Evolutionary conservation across 2,888 invertebrate species (phyloP).

Genomic region (Leptinotarsa juncta): DNA sequence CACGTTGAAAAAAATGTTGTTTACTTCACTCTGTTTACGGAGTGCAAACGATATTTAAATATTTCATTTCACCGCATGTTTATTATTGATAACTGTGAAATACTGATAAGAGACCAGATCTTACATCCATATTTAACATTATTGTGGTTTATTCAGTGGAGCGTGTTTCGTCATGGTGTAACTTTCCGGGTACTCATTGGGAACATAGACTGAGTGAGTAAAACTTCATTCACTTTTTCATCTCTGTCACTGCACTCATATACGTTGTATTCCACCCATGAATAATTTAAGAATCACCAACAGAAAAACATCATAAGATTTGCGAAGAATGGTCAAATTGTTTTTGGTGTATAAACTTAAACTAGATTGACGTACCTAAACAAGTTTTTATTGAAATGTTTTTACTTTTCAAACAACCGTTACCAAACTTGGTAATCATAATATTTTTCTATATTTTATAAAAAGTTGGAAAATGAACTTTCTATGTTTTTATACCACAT

Average conservation of each 20-base stretch:
- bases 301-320: too few species aligned
- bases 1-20: not conserved
- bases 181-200: not conserved
- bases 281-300: too few species aligned
- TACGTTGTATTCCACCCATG: too few species aligned
- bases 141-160: not conserved
- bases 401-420: too few species aligned
- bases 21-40: not conserved
- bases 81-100: not conserved
- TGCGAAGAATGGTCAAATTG: too few species aligned
- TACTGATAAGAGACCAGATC: conserved; percentile 1
- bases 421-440: too few species aligned
- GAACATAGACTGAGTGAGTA: not conserved
- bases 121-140: not conserved
- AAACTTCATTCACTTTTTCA: not conserved
- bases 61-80: not conserved
- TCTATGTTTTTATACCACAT: too few species aligned
- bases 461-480: too few species aligned
- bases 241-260: not conserved
- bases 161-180: not conserved
- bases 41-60: not conserved
- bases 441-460: too few species aligned
- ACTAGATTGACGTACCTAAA: too few species aligned
- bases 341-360: too few species aligned
- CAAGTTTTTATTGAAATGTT: too few species aligned